phyloP scores from a whole-genome alignment of 2,888 invertebrate species.

The Lithophane leautieri region DNA sequence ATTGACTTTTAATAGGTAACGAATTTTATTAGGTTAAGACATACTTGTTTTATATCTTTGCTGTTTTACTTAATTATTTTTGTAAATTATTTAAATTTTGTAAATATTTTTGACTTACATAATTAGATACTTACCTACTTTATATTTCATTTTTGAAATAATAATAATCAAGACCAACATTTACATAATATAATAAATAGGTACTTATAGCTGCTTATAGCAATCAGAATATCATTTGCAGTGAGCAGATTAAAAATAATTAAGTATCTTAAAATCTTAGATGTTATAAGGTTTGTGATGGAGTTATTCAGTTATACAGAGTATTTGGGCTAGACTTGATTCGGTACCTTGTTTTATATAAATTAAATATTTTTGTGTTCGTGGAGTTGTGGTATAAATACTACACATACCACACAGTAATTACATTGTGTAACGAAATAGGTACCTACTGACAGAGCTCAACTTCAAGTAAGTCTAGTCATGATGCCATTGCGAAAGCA shows the following conservation, averaged over 20 bases:
- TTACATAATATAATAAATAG: slow-evolving; percentile 5
- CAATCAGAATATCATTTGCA: neutral
- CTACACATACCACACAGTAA: slow-evolving; percentile 1
- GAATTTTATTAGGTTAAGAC: slow-evolving; percentile 61
- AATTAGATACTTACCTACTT: slow-evolving; percentile 9
- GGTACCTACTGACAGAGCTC: slow-evolving; percentile 24
- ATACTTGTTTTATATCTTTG: slow-evolving; percentile 43
- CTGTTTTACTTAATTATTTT: slow-evolving; percentile 45
- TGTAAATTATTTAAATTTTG: slow-evolving; percentile 45
- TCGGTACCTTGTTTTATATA: neutral
- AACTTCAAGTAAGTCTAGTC: slow-evolving; percentile 78
- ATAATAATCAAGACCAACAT: slow-evolving; percentile 14
- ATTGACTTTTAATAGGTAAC: slow-evolving; percentile 50
- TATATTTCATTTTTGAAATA: slow-evolving; percentile 29
- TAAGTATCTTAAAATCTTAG: neutral
- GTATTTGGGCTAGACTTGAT: slow-evolving; percentile 42
- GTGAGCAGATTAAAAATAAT: slow-evolving; percentile 2
- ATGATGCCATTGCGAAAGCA: slow-evolving; percentile 71
- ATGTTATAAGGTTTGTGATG: slow-evolving; percentile 19
- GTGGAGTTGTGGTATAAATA: neutral
- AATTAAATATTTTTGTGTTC: slow-evolving; percentile 7
- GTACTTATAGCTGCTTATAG: neutral
- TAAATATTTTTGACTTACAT: slow-evolving; percentile 46
- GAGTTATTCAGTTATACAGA: slow-evolving; percentile 24
- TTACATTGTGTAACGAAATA: slow-evolving; percentile 7